Conservation (phyloP, 2,113 vertebrate genomes). For the Micronycteris hirsuta region DNA sequence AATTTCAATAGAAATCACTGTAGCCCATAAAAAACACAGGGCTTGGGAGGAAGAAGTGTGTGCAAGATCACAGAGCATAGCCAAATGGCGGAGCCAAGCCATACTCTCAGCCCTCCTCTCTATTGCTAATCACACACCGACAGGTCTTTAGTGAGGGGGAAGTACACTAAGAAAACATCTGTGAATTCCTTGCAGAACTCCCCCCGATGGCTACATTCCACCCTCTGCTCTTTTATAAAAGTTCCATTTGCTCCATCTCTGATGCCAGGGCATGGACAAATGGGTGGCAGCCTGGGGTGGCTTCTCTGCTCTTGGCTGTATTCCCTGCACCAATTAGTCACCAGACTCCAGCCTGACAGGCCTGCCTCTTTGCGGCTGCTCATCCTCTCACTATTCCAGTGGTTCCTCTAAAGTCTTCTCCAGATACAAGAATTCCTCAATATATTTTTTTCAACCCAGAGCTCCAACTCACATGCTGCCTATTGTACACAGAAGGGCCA, state of each 20-base stretch:
- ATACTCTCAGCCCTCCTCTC: neutral
- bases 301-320: conserved; percentile 55
- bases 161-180: conserved; percentile 68
- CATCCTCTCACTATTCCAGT: conserved; percentile 28
- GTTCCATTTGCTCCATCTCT: conserved; percentile 61
- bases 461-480: neutral
- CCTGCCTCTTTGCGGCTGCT: neutral
- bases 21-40: neutral
- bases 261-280: conserved; percentile 65
- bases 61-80: neutral
- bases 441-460: neutral
- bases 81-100: neutral
- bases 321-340: conserved; percentile 61
- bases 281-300: conserved; percentile 55
- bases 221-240: conserved; percentile 46
- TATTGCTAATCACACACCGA: neutral
- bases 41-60: neutral
- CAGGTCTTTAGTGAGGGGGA: conserved; percentile 23
- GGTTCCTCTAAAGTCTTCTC: conserved; percentile 40
- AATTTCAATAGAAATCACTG: conserved; percentile 10
- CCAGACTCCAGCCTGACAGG: conserved; percentile 18
- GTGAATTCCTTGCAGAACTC: conserved; percentile 61
- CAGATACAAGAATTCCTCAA: conserved; percentile 44
- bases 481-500: neutral
- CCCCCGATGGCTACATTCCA: conserved; percentile 55